These are phyloP conservation scores for Drosophila cognata DNA, from an alignment of 2,888 invertebrate genomes.

Conservation along the genomic window DNA sequence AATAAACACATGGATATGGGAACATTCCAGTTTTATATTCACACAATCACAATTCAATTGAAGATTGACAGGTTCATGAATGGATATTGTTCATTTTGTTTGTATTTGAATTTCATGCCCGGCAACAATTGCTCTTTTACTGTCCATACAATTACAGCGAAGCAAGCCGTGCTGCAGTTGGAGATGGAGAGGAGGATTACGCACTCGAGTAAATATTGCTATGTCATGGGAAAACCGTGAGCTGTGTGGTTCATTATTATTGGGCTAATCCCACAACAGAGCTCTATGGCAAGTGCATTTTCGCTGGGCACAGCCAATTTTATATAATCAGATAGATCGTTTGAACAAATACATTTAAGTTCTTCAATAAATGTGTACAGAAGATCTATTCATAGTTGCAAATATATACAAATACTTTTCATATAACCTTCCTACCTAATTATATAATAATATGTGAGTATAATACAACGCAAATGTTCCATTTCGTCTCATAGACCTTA, in stretches of 20 bases:
- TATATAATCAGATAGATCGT: slow-evolving; percentile 19
- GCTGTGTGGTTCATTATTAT: slow-evolving; percentile 69
- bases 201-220: slow-evolving; percentile 67
- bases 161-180: slow-evolving; percentile 28
- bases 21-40: slow-evolving; percentile 53
- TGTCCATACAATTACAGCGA: slow-evolving; percentile 45
- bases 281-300: slow-evolving; percentile 56
- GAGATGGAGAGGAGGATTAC: slow-evolving; percentile 60
- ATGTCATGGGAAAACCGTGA: slow-evolving; percentile 72
- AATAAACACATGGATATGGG: slow-evolving; percentile 66
- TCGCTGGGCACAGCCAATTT: slow-evolving; percentile 16
- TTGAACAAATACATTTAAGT: slow-evolving; percentile 8
- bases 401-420: background rate
- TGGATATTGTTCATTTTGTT: slow-evolving; percentile 72
- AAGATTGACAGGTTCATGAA: slow-evolving; percentile 81
- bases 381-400: background rate
- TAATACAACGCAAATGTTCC: background rate
- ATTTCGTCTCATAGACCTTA: background rate
- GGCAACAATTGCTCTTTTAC: slow-evolving; percentile 75
- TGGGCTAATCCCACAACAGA: slow-evolving; percentile 65
- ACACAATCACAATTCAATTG: slow-evolving; percentile 72
- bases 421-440: background rate
- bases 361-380: slow-evolving; percentile 1
- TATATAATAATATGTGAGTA: slow-evolving; percentile 4
- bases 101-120: slow-evolving; percentile 71